Evolutionary conservation across 2,113 vertebrate genomes (phyloP).

Genomic region (Notarius lentiginosus): DNA sequence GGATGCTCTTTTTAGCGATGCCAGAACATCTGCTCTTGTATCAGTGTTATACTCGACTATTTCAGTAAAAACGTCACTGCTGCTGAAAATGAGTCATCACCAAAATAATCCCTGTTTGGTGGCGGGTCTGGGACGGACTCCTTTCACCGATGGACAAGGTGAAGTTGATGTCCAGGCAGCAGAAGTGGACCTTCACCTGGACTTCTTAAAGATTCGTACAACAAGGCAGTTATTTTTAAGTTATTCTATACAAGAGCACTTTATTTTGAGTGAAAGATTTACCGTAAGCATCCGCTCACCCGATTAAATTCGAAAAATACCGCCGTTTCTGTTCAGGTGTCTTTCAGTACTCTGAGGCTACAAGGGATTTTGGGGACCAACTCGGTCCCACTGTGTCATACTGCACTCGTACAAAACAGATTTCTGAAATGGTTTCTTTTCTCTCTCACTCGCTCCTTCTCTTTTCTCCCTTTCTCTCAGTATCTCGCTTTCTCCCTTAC

Average conservation of each 20-base stretch:
- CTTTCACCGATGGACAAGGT: background rate
- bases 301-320: background rate
- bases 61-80: background rate
- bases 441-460: no score
- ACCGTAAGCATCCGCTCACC: background rate
- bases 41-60: background rate
- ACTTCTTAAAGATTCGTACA: background rate
- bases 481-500: no score
- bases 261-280: background rate
- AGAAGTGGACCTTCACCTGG: background rate
- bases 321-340: background rate
- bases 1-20: background rate
- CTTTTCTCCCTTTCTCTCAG: no score
- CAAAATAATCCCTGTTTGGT: background rate
- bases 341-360: background rate
- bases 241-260: background rate
- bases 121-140: background rate
- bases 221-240: background rate
- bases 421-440: background rate
- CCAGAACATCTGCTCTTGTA: background rate
- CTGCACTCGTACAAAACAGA: no score
- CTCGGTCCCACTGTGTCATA: no score
- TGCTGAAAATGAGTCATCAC: background rate
- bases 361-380: no score
- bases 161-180: background rate